Evolutionary conservation across 2,888 invertebrate species (phyloP), one percentile per base, ranked within the genome.

Genomic region (Clusia tigrina): DNA sequence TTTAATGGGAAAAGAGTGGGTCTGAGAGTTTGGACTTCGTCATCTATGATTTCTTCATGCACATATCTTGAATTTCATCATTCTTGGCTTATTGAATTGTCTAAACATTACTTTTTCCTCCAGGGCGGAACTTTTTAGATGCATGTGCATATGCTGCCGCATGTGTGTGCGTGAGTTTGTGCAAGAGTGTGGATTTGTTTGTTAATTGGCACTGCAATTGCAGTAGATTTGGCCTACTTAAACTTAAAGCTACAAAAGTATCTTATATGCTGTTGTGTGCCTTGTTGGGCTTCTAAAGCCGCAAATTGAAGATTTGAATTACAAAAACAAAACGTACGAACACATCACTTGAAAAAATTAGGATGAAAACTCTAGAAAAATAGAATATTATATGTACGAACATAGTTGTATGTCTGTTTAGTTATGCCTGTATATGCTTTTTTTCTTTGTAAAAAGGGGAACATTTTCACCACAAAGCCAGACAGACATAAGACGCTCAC

Each of bases 201-300:
- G 54, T 48, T 5, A 48, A 48, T 42, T 42, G 22, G 10, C 22
- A 52, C 12, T 54, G 48, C 48, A 18, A n/a, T 54, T 54, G 2
- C 32, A 54, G 67, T 62, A 67, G 63, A 59, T 64, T 38, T 72
- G 71, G 59, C 74, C 74, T 75, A 74, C 67, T 74, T 74, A 72
- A 52, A 64, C 66, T 64, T 23, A 54, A 58, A 67, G 59, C 60
- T 66, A 65, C 64, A 60, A 55, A 61, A 65, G 69, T 63, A 23
- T 54, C 67, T 76, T 18, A 5, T 18, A 22, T 22, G 5, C 48
- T 48, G 48, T 42, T 42, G 42, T 10, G 24, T 26, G 32, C 54
- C 54, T 54, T 77, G 76, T 75, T 66, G 71, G 74, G 74, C 74
- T 75, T 75, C 74, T 73, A 74, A 74, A 77, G 74, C 74, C 76